Evolutionary conservation across 2,797 vertebrate genomes (phyloP).

Genomic region (Momotus momota): DNA sequence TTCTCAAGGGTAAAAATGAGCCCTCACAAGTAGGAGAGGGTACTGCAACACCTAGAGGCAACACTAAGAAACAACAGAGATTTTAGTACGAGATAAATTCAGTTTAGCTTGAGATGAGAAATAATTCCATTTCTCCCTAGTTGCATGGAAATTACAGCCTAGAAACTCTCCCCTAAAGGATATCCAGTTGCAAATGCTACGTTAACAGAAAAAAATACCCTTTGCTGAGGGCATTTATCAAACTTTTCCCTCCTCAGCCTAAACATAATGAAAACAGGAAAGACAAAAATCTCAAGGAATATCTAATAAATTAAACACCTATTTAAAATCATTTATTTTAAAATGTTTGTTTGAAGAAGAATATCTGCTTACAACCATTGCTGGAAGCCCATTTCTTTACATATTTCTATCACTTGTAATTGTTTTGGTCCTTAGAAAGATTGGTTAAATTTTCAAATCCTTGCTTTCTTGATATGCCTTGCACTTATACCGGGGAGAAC

Average conservation of each 20-base stretch:
- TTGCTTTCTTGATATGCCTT: neutral
- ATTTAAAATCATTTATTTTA: neutral
- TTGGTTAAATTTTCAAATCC: neutral
- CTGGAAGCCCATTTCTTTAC: neutral
- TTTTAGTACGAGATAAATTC: constrained; percentile 33
- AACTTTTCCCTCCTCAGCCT: neutral
- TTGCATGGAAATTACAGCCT: constrained; percentile 20
- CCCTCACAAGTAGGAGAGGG: neutral
- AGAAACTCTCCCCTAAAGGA: neutral
- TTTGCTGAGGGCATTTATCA: neutral
- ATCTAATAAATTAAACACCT: neutral
- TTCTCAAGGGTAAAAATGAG: constrained; percentile 34
- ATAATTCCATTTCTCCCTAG: constrained; percentile 11
- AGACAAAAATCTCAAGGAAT: neutral
- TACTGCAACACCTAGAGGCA: constrained; percentile 7
- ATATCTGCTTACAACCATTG: neutral
- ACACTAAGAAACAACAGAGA: neutral
- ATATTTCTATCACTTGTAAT: neutral
- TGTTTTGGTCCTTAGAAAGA: neutral
- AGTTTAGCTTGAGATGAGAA: constrained; percentile 13
- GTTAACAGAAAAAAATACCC: neutral
- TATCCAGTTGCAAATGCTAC: neutral
- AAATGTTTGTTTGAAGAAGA: neutral
- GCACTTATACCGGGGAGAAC: neutral
- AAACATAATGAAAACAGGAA: neutral